Base-by-base conservation (phyloP, 2,797 vertebrate genomes). In the Hydrocynus forskahlii region DNA sequence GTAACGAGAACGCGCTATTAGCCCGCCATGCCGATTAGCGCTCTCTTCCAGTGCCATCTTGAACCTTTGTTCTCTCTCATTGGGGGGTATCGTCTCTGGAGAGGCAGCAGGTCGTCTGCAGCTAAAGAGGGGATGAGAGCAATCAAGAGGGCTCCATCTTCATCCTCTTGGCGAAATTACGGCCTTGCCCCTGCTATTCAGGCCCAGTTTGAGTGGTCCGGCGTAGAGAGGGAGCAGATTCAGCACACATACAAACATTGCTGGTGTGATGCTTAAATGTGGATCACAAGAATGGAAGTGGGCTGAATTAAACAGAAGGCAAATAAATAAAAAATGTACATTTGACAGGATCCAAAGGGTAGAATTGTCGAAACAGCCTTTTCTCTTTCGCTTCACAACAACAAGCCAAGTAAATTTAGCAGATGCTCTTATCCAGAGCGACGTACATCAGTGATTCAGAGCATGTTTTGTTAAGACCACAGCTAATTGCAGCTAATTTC, bases 1-100 rank as follows among this genome's bases (percentile, higher is more conserved):
- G 71, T 81, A 75, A 81, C 40, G 40, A 81, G 72, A 81, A 62
- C 67, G 54, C 23, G 38, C 68, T 75, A 81, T 81, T 81, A 81
- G 79, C 72, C 63, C 9, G 19, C 72, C 54, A 40, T 23, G 25
- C 38, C 48, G 79, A 80, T 80, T 80, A 80, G 73, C 40, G 25
- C 63, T 55, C 68, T 81, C 72, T 59, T 38, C 67, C 79, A 59
- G 62, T 63, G 74, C 52, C 79, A 63, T 81, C 72, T 52, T n/a
- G 14, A 81, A 75, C 71, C 79, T 76, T 81, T 76, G 74, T 76
- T 76, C 75, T 63, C 48, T 71, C 25, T 62, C 67, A 40, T 66
- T 21, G 17, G 43, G 43, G 59, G 25, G 59, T 29, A 79, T 80
- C 74, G 78, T 74, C 70, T 75, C 38, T 54, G 54, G 59, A 50